Evolutionary conservation across 2,797 vertebrate genomes (phyloP).

Genomic region (Sphenodon punctatus): DNA sequence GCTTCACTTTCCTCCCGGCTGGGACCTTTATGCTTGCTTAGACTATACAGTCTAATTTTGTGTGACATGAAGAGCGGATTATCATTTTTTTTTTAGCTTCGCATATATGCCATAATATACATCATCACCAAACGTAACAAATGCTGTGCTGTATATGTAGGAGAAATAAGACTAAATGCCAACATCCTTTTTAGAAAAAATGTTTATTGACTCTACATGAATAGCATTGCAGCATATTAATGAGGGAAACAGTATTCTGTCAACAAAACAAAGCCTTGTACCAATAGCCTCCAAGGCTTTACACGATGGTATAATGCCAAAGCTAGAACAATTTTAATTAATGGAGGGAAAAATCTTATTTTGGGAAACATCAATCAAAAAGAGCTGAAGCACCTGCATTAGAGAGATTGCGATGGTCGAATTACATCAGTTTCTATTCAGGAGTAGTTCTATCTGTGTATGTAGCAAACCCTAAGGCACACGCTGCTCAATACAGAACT

Average conservation of each 20-base stretch:
- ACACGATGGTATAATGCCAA: neutral
- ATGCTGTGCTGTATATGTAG: neutral
- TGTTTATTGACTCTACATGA: constrained; percentile 40
- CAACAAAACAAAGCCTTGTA: neutral
- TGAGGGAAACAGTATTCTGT: neutral
- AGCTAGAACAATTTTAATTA: neutral
- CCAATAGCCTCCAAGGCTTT: neutral
- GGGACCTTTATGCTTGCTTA: neutral
- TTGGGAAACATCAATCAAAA: neutral
- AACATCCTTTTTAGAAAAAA: constrained; percentile 2
- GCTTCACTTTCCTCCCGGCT: no score
- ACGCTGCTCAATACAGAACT: neutral
- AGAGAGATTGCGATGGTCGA: no score
- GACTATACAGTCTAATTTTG: neutral
- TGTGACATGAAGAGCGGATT: neutral
- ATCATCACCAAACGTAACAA: neutral
- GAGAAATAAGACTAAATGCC: constrained; percentile 39
- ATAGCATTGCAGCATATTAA: constrained; percentile 8
- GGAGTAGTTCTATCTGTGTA: no score
- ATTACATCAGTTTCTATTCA: no score
- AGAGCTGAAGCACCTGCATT: no score
- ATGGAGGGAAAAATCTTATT: neutral
- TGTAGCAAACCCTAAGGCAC: neutral
- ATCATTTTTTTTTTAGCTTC: neutral
- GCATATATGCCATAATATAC: neutral